Percentiles rank a stretch among this genome's conserved stretches.
phyloP scores from a whole-genome alignment of 53 echinoderm and acorn worm species.

The Echinarachnius parma region DNA sequence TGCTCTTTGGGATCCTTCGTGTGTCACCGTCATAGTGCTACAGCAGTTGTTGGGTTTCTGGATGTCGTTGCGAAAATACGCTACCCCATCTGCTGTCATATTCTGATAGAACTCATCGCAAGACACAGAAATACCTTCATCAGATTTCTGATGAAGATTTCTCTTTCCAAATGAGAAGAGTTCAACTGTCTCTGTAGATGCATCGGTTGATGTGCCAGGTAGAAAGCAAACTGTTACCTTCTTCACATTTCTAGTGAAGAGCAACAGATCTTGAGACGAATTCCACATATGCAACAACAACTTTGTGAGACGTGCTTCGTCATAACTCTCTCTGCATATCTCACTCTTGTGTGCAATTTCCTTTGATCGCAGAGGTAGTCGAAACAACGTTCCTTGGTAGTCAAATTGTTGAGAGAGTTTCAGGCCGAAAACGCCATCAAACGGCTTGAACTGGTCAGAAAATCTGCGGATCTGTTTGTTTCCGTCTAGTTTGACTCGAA shows the following conservation, averaged over 20 bases:
- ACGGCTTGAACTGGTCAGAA: conserved; percentile 80
- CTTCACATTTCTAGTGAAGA: conserved; percentile 72
- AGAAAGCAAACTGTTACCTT: conserved; percentile 36
- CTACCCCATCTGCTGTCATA: conserved; percentile 11
- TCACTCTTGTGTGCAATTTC: conserved; percentile 26
- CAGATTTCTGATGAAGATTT: not conserved
- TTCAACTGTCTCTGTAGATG: not conserved
- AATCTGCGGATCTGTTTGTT: conserved; percentile 45
- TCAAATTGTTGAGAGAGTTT: conserved; percentile 49
- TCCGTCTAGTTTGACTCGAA: conserved; percentile 54
- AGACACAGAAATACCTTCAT: not conserved
- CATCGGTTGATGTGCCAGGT: not conserved
- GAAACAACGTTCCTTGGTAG: conserved; percentile 60
- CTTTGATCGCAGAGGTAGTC: conserved; percentile 66
- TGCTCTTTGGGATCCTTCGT: conserved; percentile 3
- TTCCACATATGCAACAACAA: conserved; percentile 50
- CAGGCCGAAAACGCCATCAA: conserved; percentile 65
- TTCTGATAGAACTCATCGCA: not conserved
- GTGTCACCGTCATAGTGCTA: not conserved
- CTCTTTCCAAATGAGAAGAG: conserved; percentile 1
- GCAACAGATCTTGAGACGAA: conserved; percentile 51
- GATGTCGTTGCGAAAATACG: not conserved
- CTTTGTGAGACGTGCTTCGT: conserved; percentile 38
- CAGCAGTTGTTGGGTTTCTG: not conserved
- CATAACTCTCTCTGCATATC: conserved; percentile 43